Evolutionary conservation across 2,797 vertebrate genomes (phyloP), one percentile per base, ranked within the genome.

Genomic region (Gouania willdenowi): DNA sequence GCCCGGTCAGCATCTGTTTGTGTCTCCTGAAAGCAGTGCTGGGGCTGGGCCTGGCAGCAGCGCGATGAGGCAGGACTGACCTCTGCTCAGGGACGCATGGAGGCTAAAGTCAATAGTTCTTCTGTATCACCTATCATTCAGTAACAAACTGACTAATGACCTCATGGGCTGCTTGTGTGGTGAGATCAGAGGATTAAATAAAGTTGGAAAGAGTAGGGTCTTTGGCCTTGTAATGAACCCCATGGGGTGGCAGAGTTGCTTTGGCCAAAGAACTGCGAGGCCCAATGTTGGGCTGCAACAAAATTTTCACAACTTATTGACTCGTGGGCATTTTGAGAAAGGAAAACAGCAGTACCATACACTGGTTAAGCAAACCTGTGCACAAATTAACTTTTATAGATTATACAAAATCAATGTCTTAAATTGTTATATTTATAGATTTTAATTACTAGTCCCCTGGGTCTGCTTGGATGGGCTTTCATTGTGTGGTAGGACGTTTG

Each of bases 71-170:
- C n/a, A n/a, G n/a, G n/a, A 35, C 41, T 60, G 57, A 79, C 66
- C 58, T 53, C 41, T 54, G 35, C 60, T 41, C 32, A 1, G 33
- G 42, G 52, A 50, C 36, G 15, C 8, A 0, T 17, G 26, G 35
- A 35, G 34, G n/a, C 45, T 46, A 62, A 39, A 77, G 80, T 85
- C 82, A 69, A 80, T 81, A 76, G 20, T 47, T 0, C 20, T 60
- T 47, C 60, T 12, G 40, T 57, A 69, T 80, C 62, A 54, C 55
- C 63, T 77, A 75, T 51, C 66, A 59, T 66, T 60, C 33, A 46
- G 52, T 53, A 72, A 67, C 41, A 58, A 61, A 62, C 43, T 35
- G 45, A 45, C 47, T 43, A 48, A 55, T 71, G 44, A 62, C 56
- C 56, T 77, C 54, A 71, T 39, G 11, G 22, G 28, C 28, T 39